These are phyloP conservation scores for Clusia tigrina DNA, from an alignment of 2,888 invertebrate genomes.

Conservation along the genomic window DNA sequence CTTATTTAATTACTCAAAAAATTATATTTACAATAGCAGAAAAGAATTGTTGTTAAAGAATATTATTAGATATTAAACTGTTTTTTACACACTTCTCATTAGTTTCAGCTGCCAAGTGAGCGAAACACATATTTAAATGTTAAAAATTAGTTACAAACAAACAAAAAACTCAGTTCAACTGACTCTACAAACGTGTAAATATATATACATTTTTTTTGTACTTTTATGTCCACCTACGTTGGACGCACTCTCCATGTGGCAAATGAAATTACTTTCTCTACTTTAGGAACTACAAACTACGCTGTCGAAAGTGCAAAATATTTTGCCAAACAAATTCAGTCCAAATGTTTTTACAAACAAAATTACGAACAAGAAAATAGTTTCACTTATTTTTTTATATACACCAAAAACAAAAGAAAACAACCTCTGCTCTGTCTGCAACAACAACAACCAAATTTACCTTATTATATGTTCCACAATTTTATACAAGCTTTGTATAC, in stretches of 20 bases:
- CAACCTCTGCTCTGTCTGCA: no score
- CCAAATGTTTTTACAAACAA: not conserved
- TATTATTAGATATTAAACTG: no score
- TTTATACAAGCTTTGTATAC: constrained; percentile 11
- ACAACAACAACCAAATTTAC: not conserved
- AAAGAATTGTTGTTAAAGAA: no score
- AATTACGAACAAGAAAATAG: no score
- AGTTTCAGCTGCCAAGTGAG: no score
- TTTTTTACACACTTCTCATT: no score
- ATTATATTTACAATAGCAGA: no score
- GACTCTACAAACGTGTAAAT: not conserved
- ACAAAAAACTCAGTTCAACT: no score
- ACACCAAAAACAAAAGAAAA: not conserved
- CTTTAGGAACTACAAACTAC: not conserved
- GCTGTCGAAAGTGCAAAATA: not conserved
- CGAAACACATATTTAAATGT: no score
- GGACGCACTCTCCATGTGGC: constrained; percentile 18
- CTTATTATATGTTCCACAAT: constrained; percentile 9
- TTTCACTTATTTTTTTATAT: not conserved
- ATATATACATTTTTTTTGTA: not conserved
- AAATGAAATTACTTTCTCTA: not conserved
- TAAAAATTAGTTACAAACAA: no score
- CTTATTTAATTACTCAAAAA: no score
- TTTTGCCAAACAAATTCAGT: not conserved
- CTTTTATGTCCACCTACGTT: not conserved